Percentiles rank a stretch among this genome's conserved stretches.
Evolutionary conservation across 2,113 vertebrate genomes (phyloP).

Genomic region (Podarcis cretensis): DNA sequence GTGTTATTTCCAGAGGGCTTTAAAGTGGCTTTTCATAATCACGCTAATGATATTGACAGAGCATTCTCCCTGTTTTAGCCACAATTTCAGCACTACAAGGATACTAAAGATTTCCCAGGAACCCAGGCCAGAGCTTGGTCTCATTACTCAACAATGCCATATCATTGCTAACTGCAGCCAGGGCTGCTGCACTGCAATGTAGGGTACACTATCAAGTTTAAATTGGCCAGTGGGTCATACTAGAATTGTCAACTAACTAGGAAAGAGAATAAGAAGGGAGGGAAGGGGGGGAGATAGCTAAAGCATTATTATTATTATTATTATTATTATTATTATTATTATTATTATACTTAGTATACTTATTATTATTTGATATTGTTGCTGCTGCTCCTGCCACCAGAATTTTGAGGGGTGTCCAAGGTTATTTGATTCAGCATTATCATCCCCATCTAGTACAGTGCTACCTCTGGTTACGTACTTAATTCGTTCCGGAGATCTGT

Average conservation of each 20-base stretch:
- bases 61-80: rapidly evolving
- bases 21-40: neutral
- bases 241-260: neutral
- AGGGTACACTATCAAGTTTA: neutral
- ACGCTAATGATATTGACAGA: neutral
- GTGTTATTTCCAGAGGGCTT: neutral
- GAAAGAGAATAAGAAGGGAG: neutral
- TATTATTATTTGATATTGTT: too few species aligned
- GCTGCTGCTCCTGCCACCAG: neutral
- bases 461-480: too few species aligned
- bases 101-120: neutral
- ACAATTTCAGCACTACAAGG: conserved; percentile 13
- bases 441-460: neutral
- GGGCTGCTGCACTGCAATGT: neutral
- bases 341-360: neutral
- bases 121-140: neutral
- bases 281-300: neutral
- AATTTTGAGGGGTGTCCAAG: neutral
- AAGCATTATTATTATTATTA: neutral
- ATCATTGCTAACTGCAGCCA: neutral
- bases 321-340: neutral
- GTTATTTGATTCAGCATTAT: neutral
- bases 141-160: neutral
- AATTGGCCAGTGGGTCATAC: neutral
- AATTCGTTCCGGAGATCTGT: too few species aligned